Evolutionary conservation across 2,888 invertebrate genomes (phyloP), one percentile per base, ranked within the genome.

Genomic region (Phaonia tiefii): DNA sequence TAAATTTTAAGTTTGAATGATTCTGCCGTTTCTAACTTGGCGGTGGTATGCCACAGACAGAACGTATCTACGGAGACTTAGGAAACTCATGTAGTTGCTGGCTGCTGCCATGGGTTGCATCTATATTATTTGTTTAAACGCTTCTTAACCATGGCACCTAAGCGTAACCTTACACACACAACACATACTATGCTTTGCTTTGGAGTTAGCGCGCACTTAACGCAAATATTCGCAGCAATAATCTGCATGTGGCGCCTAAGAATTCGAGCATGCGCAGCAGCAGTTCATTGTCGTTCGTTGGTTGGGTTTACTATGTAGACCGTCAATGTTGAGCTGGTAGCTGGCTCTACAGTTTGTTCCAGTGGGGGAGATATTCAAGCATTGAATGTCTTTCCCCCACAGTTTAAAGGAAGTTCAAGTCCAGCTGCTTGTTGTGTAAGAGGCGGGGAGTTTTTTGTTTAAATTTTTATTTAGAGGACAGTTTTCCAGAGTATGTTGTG

Each of bases 221-320:
- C 54, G 44, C 56, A 54, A 71, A 81, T 60, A 42, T 42, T n/a
- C n/a, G n/a, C 22, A 63, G 42, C 63, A 63, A 42, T 39, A 78
- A 78, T 81, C 78, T 78, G 75, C 81, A 81, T 81, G 78, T 81
- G 81, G 81, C 81, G 81, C 81, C 81, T 81, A 75, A 78, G 72
- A 78, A 81, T 72, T 81, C 81, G 75, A 78, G 56, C 78, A 78
- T 81, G 67, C 69, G 37, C 37, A 37, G 15, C 17, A 37, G 39
- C 17, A 37, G 60, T 42, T 15, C 31, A 4, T 31, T 31, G 31
- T 37, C 22, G 63, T 20, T 37, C 42, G 22, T 37, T 42, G 42
- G 39, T 22, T 60, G 39, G 25, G 13, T 20, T 11, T 11, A 15
- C 17, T 3, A 22, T 49, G 31, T 31, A 3, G 31, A 31, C 31